phyloP scores from a whole-genome alignment of 2,888 invertebrate genomes.

The Ecdyonurus torrentis region DNA sequence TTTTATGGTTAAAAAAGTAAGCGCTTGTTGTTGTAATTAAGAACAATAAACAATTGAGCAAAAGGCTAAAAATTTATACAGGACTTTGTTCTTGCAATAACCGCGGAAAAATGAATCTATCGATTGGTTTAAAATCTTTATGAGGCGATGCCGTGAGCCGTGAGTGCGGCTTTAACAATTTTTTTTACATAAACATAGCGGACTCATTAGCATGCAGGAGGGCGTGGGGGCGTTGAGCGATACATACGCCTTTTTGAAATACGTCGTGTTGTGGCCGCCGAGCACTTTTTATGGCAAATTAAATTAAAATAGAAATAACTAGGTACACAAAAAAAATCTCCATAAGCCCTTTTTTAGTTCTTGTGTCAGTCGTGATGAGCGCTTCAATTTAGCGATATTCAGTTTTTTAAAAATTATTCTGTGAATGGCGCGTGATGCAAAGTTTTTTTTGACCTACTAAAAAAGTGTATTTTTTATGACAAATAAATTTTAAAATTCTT shows the following conservation, averaged over 20 bases:
- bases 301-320: background rate
- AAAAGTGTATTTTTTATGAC: no score
- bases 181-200: background rate
- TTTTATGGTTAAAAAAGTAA: no score
- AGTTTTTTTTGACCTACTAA: background rate
- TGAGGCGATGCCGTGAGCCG: background rate
- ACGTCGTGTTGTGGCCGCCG: background rate
- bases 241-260: background rate
- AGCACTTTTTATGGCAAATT: background rate
- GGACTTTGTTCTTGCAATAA: background rate
- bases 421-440: background rate
- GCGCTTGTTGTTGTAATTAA: no score
- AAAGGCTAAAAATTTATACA: no score
- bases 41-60: no score
- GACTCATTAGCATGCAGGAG: background rate
- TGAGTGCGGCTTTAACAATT: background rate
- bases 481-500: no score
- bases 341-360: slow-evolving; percentile 2
- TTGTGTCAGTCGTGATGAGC: slow-evolving; percentile 1
- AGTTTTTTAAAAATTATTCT: background rate
- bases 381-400: slow-evolving; percentile 1
- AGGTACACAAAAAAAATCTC: slow-evolving; percentile 2
- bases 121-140: background rate
- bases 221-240: background rate
- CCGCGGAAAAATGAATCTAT: background rate